Evolutionary conservation across 1,140 invertebrate genomes (phyloP).

Genomic region (Drosophila tropicalis): DNA sequence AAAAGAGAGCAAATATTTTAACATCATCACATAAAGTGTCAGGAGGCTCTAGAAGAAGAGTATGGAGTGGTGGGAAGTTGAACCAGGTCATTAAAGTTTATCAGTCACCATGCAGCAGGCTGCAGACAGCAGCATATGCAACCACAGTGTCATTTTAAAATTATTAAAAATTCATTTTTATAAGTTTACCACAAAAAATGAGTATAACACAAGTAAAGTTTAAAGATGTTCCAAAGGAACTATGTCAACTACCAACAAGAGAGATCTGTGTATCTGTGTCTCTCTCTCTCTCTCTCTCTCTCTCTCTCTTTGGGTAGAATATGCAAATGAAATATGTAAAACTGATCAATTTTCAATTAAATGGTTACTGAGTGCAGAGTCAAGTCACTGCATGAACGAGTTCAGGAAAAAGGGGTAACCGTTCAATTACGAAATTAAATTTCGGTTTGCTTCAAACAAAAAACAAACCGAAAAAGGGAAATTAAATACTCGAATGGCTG

Average conservation of each 20-base stretch:
- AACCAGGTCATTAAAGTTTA: constrained; percentile 2
- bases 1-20: constrained; percentile 44
- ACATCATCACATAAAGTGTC: constrained; percentile 29
- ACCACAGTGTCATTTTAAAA: constrained; percentile 2
- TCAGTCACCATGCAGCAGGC: neutral
- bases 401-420: constrained; percentile 26
- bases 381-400: constrained; percentile 28
- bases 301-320: neutral
- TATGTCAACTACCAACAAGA: neutral
- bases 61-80: neutral
- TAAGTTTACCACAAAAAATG: neutral
- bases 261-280: neutral
- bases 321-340: constrained; percentile 70
- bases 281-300: too few species aligned
- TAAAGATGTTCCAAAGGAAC: neutral
- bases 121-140: neutral
- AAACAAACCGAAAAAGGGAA: constrained; percentile 18
- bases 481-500: constrained; percentile 45
- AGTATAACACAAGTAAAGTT: neutral
- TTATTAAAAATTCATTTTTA: constrained; percentile 1
- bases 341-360: constrained; percentile 81
- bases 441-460: constrained; percentile 33
- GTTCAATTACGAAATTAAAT: constrained; percentile 77
- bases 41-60: constrained; percentile 4
- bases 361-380: constrained; percentile 36